These are phyloP conservation scores for Periophthalmodon schlosseri DNA, from an alignment of 2,113 vertebrate species.

Conservation along the genomic window DNA sequence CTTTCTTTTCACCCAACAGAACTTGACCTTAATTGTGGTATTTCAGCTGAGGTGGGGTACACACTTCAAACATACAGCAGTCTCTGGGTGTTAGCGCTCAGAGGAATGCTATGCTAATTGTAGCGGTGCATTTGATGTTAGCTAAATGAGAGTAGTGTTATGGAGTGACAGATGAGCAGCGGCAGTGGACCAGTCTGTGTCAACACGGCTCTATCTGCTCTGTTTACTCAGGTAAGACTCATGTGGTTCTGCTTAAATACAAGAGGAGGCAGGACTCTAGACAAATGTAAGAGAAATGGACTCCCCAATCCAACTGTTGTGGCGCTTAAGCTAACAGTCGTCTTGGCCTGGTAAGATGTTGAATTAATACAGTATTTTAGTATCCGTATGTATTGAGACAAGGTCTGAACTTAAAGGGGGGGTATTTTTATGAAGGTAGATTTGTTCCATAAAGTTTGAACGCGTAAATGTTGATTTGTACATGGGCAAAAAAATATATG, in stretches of 20 bases:
- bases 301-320: too few relatives aligned
- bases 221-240: constrained; percentile 40
- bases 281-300: constrained; percentile 2
- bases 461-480: too few relatives aligned
- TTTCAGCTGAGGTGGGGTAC: constrained; percentile 23
- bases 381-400: too few relatives aligned
- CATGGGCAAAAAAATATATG: too few relatives aligned
- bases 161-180: constrained; percentile 41
- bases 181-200: constrained; percentile 42
- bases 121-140: constrained; percentile 39
- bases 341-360: too few relatives aligned
- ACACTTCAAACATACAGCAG: constrained; percentile 25
- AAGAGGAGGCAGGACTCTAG: constrained; percentile 7
- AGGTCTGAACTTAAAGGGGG: too few relatives aligned
- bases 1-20: too few relatives aligned
- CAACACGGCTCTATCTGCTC: constrained; percentile 43
- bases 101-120: constrained; percentile 47
- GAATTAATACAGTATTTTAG: too few relatives aligned
- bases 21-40: too few relatives aligned
- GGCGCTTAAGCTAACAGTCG: too few relatives aligned
- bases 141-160: constrained; percentile 13
- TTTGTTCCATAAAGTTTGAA: too few relatives aligned
- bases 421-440: too few relatives aligned
- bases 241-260: constrained; percentile 41
- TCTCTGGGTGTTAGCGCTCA: constrained; percentile 27